phyloP scores from a whole-genome alignment of 92 coral and sea anemone genomes.

The Epizoanthus rinbou region DNA sequence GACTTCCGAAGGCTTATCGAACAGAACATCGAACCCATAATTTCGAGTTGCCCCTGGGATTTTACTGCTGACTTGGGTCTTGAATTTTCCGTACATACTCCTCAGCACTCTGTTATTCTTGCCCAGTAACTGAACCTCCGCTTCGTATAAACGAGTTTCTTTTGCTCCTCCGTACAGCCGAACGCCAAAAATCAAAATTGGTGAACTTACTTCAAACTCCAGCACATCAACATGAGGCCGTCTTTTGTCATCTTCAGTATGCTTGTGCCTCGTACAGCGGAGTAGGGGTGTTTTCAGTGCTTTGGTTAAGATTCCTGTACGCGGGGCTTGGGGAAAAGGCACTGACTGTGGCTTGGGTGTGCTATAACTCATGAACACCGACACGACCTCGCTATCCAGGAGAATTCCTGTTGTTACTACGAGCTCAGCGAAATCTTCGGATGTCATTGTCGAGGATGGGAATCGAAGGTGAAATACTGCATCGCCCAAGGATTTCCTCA shows the following conservation, averaged over 20 bases:
- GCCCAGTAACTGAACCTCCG: conserved; percentile 38
- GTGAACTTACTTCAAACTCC: conserved; percentile 45
- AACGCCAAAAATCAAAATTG: conserved; percentile 56
- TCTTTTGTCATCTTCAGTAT: conserved; percentile 32
- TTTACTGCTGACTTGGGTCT: conserved; percentile 30
- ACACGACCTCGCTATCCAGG: conserved; percentile 53
- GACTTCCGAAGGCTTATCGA: conserved; percentile 18
- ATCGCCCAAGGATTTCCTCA: conserved; percentile 34
- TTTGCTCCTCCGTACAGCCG: conserved; percentile 54
- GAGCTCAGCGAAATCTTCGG: conserved; percentile 51
- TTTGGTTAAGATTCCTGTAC: conserved; percentile 40
- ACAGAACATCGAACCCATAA: conserved; percentile 37
- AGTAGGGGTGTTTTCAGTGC: conserved; percentile 42
- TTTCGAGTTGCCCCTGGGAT: conserved; percentile 31
- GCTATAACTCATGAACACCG: conserved; percentile 51
- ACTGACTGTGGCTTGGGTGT: conserved; percentile 33
- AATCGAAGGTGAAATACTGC: conserved; percentile 49
- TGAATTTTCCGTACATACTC: conserved; percentile 23
- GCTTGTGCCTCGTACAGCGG: conserved; percentile 46
- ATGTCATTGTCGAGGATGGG: conserved; percentile 49
- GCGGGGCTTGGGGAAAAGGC: conserved; percentile 55
- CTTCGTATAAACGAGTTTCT: conserved; percentile 44
- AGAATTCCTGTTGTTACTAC: conserved; percentile 55
- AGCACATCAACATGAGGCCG: conserved; percentile 41
- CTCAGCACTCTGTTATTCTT: conserved; percentile 1